These are phyloP conservation scores for Bombus waltoni DNA, from an alignment of 1,140 invertebrate species.

Conservation along the genomic window DNA sequence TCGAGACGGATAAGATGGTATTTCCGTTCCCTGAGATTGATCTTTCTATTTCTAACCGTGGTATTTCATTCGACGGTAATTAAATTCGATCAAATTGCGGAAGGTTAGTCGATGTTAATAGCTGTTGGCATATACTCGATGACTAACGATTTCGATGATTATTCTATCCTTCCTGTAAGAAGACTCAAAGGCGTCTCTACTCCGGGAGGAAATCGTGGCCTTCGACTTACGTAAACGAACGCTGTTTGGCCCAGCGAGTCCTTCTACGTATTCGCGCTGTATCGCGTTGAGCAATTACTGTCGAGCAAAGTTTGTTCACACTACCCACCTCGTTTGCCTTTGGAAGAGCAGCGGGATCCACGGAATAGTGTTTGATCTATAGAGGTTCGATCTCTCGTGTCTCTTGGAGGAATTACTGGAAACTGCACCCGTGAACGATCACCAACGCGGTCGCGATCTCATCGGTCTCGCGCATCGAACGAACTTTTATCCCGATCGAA, in stretches of 20 bases:
- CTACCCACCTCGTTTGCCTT: slow-evolving; percentile 38
- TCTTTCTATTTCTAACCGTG: not conserved
- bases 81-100: too few relatives aligned
- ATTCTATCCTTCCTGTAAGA: not conserved
- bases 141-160: too few relatives aligned
- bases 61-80: not conserved
- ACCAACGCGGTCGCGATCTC: slow-evolving; percentile 2
- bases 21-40: not conserved
- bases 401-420: not conserved
- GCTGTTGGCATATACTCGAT: too few relatives aligned
- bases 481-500: not conserved
- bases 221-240: slow-evolving; percentile 38
- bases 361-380: not conserved
- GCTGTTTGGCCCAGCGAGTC: not conserved
- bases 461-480: not conserved
- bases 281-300: slow-evolving; percentile 27
- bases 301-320: slow-evolving; percentile 13
- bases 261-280: slow-evolving; percentile 15
- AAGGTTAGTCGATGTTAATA: too few relatives aligned
- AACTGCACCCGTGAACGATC: slow-evolving; percentile 17
- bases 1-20: not conserved
- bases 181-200: not conserved
- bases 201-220: not conserved
- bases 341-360: slow-evolving; percentile 6
- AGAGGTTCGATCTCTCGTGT: not conserved